Base-by-base conservation (phyloP, 2,888 invertebrate genomes). In the Hypolimnas misippus region DNA sequence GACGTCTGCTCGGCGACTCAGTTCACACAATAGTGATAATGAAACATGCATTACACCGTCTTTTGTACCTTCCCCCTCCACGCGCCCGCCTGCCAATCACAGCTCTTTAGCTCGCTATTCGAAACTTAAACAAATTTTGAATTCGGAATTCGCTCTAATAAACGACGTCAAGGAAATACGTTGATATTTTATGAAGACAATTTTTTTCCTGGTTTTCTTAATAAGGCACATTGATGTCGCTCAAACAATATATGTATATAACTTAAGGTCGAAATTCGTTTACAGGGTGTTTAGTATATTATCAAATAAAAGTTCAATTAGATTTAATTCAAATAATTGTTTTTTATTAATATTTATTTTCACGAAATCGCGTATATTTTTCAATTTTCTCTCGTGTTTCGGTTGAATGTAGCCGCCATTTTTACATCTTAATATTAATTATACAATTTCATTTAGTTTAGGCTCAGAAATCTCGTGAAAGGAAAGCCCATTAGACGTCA, bases 41-140 rank as follows among this genome's bases (percentile, higher is more conserved):
- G 74, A 78, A 77, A 76, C 76, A 77, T 77, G 74, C 71, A 78
- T 74, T 70, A 75, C 75, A 61, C 53, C 57, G 57, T 65, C 68
- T 72, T 70, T 75, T 74, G 61, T 72, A 68, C 66, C n/a, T 69
- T 49, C 69, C 70, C 71, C 70, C 68, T 61, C 69, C 66, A 68
- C 65, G 66, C 63, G 65, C 8, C 17, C 42, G 42, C 54, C 70
- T 70, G 71, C 82, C 83, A 86, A 87, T 84, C 82, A 82, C 67
- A 65, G 68, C 69, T 73, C 75, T 73, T 80, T 70, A 67, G 70
- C 62, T 53, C 65, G 63, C 69, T 62, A 66, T 81, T 80, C 76
- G 75, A 70, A 73, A 69, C 68, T 75, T 79, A 77, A 77, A 82
- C 76, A 76, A 81, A 82, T 77, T 83, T 81, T 79, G 76, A 81